Base-by-base conservation (phyloP, 2,888 invertebrate genomes). In the Cremastinae sp. region DNA sequence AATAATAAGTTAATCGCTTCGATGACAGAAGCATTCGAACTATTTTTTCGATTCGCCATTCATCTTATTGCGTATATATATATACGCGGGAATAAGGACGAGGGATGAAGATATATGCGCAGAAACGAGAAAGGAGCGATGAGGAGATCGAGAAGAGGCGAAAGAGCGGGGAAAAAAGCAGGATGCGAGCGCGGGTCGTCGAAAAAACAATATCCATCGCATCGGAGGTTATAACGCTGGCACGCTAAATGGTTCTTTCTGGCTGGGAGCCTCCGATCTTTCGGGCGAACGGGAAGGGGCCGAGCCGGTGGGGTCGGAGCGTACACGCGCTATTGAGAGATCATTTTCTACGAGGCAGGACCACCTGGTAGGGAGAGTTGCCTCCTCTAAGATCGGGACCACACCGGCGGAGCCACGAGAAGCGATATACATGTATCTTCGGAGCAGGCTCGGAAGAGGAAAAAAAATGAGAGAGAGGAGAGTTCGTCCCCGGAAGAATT, bases 301-400 rank as follows among this genome's bases (percentile, higher is more conserved):
- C n/a, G 22, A 22, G 53, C n/a, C 16, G 49, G 47, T 14, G 61
- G 47, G 36, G 12, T 1, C 10, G 62, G 47, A 18, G 38, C 47
- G 56, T 73, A 73, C 51, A 56, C 71, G 68, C 58, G 68, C 75
- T 75, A 75, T 75, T 75, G 75, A 75, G 66, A 75, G 75, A 75
- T 75, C 75, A 75, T 75, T 75, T 72, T 53, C 71, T 71, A 75
- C 71, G 71, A 75, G 71, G 66, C 75, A 58, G 78, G 78, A 79
- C 79, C 79, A 78, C 79, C 79, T 79, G 79, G 70, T 75, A 79
- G 76, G 71, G 68, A 65, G 56, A 59, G 38, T 28, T 49, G 68
- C 68, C 68, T 69, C 36, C 14, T 38, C 61, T 66, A 45, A 64
- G 71, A 61, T 69, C 65, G 58, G 74, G 79, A 78, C 79, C 79